Evolutionary conservation across 1,140 invertebrate species (phyloP).

Genomic region (Lutraria rhynchaena): DNA sequence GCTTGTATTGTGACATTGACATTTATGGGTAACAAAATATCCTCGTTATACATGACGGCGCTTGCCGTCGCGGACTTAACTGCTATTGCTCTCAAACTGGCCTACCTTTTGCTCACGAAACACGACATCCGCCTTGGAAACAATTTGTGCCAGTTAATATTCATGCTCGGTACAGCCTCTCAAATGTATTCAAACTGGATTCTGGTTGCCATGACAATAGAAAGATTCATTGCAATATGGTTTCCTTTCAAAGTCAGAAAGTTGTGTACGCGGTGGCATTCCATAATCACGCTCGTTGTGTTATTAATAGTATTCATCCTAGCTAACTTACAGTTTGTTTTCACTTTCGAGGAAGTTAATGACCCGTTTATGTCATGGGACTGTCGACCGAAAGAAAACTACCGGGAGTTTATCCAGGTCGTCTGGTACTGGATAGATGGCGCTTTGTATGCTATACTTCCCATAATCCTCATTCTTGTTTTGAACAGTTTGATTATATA

Average conservation of each 20-base stretch:
- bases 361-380: constrained; percentile 45
- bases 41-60: constrained; percentile 70
- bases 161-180: constrained; percentile 66
- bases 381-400: constrained; percentile 54
- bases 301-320: constrained; percentile 60
- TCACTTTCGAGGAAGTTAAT: constrained; percentile 54
- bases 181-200: constrained; percentile 75
- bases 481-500: constrained; percentile 72
- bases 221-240: constrained; percentile 75
- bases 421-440: constrained; percentile 73
- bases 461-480: constrained; percentile 63
- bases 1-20: constrained; percentile 67
- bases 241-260: constrained; percentile 72
- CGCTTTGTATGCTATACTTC: constrained; percentile 65
- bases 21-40: constrained; percentile 65
- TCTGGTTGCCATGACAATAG: constrained; percentile 74
- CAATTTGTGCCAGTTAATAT: constrained; percentile 64
- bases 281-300: constrained; percentile 42
- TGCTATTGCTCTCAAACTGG: constrained; percentile 65
- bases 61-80: constrained; percentile 68
- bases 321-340: constrained; percentile 63
- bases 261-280: constrained; percentile 59
- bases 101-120: constrained; percentile 60
- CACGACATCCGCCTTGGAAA: constrained; percentile 60
- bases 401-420: constrained; percentile 43